Base-by-base conservation (phyloP, 2,797 vertebrate genomes). In the Poecile montanus region DNA sequence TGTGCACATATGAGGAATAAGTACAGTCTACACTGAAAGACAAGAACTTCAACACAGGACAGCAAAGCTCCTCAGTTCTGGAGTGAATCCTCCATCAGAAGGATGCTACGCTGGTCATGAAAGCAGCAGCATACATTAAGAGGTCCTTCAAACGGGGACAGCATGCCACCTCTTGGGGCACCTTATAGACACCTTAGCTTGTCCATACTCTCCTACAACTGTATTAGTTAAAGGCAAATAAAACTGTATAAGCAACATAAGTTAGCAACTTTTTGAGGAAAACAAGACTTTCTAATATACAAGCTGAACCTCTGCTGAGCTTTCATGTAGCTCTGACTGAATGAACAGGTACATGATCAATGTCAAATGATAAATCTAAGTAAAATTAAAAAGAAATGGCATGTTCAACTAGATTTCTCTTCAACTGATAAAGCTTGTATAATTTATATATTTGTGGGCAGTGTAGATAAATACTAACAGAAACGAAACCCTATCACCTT, bases 331-430 rank as follows among this genome's bases (percentile, higher is more conserved):
- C 48, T 45, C n/a, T 42, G 12, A 50, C 19, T 38, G 25, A 72
- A 48, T 3, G 12, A 73, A 12, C 1, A 21, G 6, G 3, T 6
- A 32, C 1, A 1, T 2, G 6, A 26, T 16, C 2, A 5, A 38
- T 11, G 23, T 3, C 26, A 77, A 20, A 40, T 13, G 7, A n/a
- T 3, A 53, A 58, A 58, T 30, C 7, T 44, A 42, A 20, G 9
- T 25, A 72, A 67, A 75, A 85, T 29, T 30, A n/a, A 30, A 29
- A 75, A 60, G 5, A 93, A 62, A n/a, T 1, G 0, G 14, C 74
- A 66, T 3, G 17, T 5, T 14, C 22, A 56, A 34, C 45, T 15
- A 40, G 2, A 36, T 26, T 57, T 47, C 20, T 27, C 29, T 85
- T 48, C 29, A 44, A 63, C 6, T 8, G 6, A 56, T 23, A 45